phyloP scores from a whole-genome alignment of 2,888 invertebrate genomes.

The Cerceris rybyensis region DNA sequence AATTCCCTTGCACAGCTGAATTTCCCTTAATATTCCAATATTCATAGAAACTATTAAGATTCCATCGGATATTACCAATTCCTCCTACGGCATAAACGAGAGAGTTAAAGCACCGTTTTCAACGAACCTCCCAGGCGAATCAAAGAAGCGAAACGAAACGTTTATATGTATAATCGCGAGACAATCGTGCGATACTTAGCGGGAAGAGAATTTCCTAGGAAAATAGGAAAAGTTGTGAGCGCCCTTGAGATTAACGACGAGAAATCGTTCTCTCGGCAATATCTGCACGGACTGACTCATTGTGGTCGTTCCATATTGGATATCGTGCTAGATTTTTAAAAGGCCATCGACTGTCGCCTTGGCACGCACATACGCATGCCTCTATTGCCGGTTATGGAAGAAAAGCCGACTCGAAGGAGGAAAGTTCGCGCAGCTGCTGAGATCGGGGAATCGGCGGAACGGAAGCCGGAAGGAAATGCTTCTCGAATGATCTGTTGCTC shows the following conservation, averaged over 20 bases:
- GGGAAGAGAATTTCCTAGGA: conserved; percentile 10
- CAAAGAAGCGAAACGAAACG: too few species aligned
- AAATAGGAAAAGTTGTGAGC: conserved; percentile 38
- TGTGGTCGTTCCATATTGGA: conserved; percentile 52
- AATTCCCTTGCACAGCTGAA: too few species aligned
- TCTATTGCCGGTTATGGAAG: conserved; percentile 47
- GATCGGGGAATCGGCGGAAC: not conserved
- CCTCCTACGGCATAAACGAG: too few species aligned
- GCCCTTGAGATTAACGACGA: conserved; percentile 48
- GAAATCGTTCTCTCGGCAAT: conserved; percentile 46
- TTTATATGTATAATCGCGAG: too few species aligned
- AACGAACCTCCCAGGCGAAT: too few species aligned
- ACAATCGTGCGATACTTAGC: not conserved
- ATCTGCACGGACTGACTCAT: conserved; percentile 44
- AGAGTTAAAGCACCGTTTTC: too few species aligned
- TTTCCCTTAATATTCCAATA: too few species aligned
- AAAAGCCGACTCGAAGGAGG: conserved; percentile 35
- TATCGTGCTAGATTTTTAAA: conserved; percentile 55
- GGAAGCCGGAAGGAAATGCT: conserved; percentile 38
- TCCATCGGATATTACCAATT: too few species aligned
- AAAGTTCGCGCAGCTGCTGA: conserved; percentile 20
- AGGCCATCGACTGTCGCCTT: conserved; percentile 52
- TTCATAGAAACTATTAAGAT: too few species aligned
- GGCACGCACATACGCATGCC: conserved; percentile 9
- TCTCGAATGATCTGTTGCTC: not conserved